Evolutionary conservation across 2,797 vertebrate species (phyloP).

Genomic region (Galago senegalensis): DNA sequence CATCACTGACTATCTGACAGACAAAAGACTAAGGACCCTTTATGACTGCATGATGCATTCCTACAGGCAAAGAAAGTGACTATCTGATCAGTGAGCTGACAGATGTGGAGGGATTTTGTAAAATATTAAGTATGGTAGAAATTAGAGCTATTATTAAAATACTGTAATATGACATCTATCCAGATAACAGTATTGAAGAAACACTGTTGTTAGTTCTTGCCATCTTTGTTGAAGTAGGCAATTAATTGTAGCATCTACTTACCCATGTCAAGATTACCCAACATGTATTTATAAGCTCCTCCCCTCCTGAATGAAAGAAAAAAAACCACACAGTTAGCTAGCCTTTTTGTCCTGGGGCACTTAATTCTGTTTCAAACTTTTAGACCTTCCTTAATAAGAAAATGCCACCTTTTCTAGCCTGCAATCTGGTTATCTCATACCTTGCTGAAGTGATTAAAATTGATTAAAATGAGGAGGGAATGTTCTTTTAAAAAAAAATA

Average conservation of each 20-base stretch:
- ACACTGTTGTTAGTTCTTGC: slow-evolving; percentile 37
- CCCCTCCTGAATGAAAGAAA: not conserved
- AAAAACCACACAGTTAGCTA: not conserved
- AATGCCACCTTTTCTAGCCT: slow-evolving; percentile 60
- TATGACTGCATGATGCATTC: not conserved
- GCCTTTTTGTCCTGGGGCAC: slow-evolving; percentile 31
- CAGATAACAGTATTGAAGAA: slow-evolving; percentile 5
- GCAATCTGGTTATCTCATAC: slow-evolving; percentile 77
- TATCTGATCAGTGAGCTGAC: not conserved
- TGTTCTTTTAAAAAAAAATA: slow-evolving; percentile 58
- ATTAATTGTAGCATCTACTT: not conserved
- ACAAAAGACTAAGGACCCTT: not conserved
- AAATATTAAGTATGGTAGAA: not conserved
- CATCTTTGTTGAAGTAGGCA: slow-evolving; percentile 54
- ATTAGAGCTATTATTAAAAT: slow-evolving; percentile 52
- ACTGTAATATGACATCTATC: slow-evolving; percentile 2
- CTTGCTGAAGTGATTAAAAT: slow-evolving; percentile 79
- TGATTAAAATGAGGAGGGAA: slow-evolving; percentile 73
- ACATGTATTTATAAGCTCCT: slow-evolving; percentile 46
- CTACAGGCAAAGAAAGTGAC: slow-evolving; percentile 9
- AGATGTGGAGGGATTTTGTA: not conserved
- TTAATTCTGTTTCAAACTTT: slow-evolving; percentile 74
- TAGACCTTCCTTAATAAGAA: slow-evolving; percentile 75
- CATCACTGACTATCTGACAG: not conserved
- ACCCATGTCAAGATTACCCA: slow-evolving; percentile 15